These are phyloP conservation scores for Anguilla obscura DNA, from an alignment of 2,797 vertebrate species.

Conservation along the genomic window DNA sequence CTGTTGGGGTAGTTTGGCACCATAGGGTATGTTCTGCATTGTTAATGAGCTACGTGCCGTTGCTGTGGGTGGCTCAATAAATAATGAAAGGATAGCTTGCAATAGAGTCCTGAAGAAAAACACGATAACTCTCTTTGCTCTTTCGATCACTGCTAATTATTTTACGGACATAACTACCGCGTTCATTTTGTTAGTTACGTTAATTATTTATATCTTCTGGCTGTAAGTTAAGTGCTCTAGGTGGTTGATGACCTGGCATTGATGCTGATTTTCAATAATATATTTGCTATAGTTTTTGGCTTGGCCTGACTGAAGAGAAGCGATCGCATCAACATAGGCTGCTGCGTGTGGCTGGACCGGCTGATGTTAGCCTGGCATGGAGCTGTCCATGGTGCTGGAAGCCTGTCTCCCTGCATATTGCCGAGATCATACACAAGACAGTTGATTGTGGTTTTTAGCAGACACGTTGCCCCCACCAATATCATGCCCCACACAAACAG, in stretches of 20 bases:
- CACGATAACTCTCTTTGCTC: conserved; percentile 58
- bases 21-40: conserved; percentile 66
- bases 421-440: neutral
- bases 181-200: conserved; percentile 7
- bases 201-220: neutral
- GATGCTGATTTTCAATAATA: neutral
- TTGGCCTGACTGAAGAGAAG: neutral
- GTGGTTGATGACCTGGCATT: neutral
- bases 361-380: neutral
- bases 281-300: neutral
- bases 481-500: neutral
- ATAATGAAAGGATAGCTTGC: conserved; percentile 68
- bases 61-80: conserved; percentile 70
- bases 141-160: conserved; percentile 35
- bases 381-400: conserved; percentile 18
- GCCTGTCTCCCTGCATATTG: neutral
- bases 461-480: neutral
- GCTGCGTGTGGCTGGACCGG: neutral
- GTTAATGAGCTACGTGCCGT: conserved; percentile 73
- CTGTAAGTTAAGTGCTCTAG: neutral
- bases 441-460: neutral
- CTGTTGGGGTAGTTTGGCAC: conserved; percentile 63
- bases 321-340: neutral
- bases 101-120: conserved; percentile 56
- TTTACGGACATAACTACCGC: conserved; percentile 22